A percentile compares a stretch with the other conserved stretches of the same genome.
Conservation (phyloP, 2,797 vertebrate genomes). For the Leuciscus waleckii region DNA sequence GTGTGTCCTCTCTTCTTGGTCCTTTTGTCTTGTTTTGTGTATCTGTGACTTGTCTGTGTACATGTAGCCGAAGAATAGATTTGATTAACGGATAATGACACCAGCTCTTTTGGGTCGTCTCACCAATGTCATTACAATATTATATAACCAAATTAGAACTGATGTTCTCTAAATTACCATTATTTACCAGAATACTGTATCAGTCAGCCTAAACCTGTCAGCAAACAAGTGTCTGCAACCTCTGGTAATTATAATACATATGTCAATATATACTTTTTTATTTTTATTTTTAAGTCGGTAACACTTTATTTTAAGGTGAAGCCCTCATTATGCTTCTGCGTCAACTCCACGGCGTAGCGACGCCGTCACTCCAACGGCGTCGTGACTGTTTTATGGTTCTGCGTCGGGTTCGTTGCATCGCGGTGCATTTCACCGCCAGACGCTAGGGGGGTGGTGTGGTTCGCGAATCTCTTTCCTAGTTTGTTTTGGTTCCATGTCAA, state of each 20-base stretch:
- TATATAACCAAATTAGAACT: not conserved
- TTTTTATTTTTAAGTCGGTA: too few relatives aligned
- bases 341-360: too few relatives aligned
- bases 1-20: conserved; percentile 51
- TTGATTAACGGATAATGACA: conserved; percentile 44
- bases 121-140: conserved; percentile 3
- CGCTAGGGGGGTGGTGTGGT: too few relatives aligned
- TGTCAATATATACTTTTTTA: not conserved
- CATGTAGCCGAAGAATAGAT: not conserved
- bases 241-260: not conserved
- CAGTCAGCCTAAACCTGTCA: not conserved
- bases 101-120: not conserved
- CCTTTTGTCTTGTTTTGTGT: conserved; percentile 41
- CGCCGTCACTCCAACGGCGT: too few relatives aligned
- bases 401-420: too few relatives aligned
- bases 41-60: conserved; percentile 26
- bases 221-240: not conserved
- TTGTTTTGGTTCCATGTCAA: too few relatives aligned
- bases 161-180: conserved; percentile 15
- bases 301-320: too few relatives aligned
- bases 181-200: not conserved
- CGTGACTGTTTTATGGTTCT: too few relatives aligned
- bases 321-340: too few relatives aligned
- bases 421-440: too few relatives aligned
- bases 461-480: too few relatives aligned